Conservation (phyloP, 2,888 invertebrate genomes). For the Erannis defoliaria region DNA sequence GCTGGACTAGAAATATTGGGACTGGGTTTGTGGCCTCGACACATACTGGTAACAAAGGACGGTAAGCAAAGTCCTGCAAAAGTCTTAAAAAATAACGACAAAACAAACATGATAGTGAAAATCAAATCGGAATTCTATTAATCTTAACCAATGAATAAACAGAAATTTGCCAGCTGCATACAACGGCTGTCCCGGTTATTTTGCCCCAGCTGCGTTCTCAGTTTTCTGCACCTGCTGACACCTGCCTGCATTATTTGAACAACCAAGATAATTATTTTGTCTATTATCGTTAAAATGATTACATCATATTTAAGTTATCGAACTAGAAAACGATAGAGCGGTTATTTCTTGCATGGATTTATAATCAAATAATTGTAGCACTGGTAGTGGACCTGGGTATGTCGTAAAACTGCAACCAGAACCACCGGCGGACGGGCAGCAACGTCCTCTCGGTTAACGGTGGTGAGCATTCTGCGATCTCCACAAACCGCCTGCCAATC, state of each 20-base stretch:
- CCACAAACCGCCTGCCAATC: too few relatives aligned
- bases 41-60: neutral
- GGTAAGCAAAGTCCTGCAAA: neutral
- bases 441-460: too few relatives aligned
- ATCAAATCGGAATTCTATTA: neutral
- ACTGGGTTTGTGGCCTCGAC: slow-evolving; percentile 2
- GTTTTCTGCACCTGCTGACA: slow-evolving; percentile 1
- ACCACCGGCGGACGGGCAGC: too few relatives aligned
- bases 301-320: neutral
- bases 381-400: too few relatives aligned
- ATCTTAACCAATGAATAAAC: slow-evolving; percentile 5
- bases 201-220: slow-evolving; percentile 13
- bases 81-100: too few relatives aligned
- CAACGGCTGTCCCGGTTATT: slow-evolving; percentile 16
- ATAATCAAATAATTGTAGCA: slow-evolving; percentile 7
- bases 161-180: slow-evolving; percentile 23
- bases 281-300: neutral
- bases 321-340: neutral
- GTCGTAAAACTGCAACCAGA: too few relatives aligned
- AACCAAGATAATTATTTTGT: neutral
- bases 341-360: neutral
- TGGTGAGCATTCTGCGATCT: too few relatives aligned
- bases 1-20: slow-evolving; percentile 23
- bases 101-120: slow-evolving; percentile 1
- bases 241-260: slow-evolving; percentile 13